These are phyloP conservation scores for Pocillopora damicornis DNA, from an alignment of 64 coral and sea anemone species.

Conservation along the genomic window DNA sequence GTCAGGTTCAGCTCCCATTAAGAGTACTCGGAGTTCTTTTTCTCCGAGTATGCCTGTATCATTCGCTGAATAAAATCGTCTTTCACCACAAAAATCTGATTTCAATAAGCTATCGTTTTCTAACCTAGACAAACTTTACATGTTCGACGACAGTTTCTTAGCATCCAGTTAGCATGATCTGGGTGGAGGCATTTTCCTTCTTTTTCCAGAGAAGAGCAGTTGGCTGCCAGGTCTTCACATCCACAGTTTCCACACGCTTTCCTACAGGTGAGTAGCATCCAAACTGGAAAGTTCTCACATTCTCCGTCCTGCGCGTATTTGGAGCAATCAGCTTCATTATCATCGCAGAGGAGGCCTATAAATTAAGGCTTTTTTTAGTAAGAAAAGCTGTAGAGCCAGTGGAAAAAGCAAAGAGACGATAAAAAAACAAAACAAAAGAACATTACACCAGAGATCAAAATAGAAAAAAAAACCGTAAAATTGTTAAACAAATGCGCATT, in stretches of 20 bases:
- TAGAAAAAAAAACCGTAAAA: no score
- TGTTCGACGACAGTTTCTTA: slow-evolving; percentile 45
- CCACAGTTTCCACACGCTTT: slow-evolving; percentile 58
- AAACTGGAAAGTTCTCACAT: neutral
- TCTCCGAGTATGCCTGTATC: no score
- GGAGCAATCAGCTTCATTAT: slow-evolving; percentile 13
- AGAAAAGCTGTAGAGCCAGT: no score
- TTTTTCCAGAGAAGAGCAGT: slow-evolving; percentile 38
- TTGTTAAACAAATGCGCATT: no score
- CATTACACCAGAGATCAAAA: no score
- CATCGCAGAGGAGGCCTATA: neutral
- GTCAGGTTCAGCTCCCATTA: no score
- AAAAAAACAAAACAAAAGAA: neutral
- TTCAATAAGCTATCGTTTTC: neutral
- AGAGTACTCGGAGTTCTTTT: no score
- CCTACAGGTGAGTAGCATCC: slow-evolving; percentile 28
- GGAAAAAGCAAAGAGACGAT: no score
- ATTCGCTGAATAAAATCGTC: no score
- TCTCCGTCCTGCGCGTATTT: slow-evolving; percentile 3
- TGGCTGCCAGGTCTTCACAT: slow-evolving; percentile 45
- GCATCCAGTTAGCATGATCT: slow-evolving; percentile 47
- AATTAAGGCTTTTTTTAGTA: neutral
- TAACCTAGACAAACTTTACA: slow-evolving; percentile 63
- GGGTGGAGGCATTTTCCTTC: slow-evolving; percentile 28
- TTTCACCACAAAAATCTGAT: no score